Percentiles rank a stretch among this genome's conserved stretches.
phyloP scores from a whole-genome alignment of 2,888 invertebrate genomes.

The Marronus borbonicus region DNA sequence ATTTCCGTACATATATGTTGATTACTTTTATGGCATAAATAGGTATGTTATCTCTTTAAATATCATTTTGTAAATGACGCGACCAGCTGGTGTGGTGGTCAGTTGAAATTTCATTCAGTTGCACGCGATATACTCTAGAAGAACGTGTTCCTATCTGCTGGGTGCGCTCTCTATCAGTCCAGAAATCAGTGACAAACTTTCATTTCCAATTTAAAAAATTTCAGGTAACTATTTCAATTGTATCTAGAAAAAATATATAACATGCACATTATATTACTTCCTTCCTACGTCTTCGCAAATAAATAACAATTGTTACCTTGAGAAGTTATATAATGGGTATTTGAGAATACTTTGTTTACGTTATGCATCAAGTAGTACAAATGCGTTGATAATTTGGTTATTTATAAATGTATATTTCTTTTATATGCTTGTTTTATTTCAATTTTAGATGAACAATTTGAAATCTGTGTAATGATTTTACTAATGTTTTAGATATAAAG shows the following conservation, averaged over 20 bases:
- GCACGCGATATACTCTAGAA: conserved; percentile 3
- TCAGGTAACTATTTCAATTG: conserved; percentile 10
- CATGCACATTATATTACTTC: neutral
- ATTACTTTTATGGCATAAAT: conserved; percentile 16
- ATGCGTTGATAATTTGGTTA: neutral
- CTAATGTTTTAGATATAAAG: too few species aligned
- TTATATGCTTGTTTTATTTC: too few species aligned
- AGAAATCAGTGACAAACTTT: neutral
- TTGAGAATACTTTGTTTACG: conserved; percentile 9
- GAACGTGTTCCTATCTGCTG: conserved; percentile 14
- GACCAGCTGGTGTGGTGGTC: conserved; percentile 1
- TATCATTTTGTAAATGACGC: conserved; percentile 20
- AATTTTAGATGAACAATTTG: too few species aligned
- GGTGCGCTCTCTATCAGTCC: neutral
- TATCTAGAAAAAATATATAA: neutral
- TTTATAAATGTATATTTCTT: neutral
- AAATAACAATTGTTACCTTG: conserved; percentile 17
- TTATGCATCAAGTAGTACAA: neutral
- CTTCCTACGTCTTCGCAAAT: conserved; percentile 2
- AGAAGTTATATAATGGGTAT: neutral
- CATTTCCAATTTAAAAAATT: too few species aligned
- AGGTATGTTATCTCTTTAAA: conserved; percentile 20
- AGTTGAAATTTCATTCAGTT: conserved; percentile 25
- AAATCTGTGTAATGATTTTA: too few species aligned
- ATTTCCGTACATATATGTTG: neutral